Conservation (phyloP, 2,888 invertebrate species). For the Protula sp. region DNA sequence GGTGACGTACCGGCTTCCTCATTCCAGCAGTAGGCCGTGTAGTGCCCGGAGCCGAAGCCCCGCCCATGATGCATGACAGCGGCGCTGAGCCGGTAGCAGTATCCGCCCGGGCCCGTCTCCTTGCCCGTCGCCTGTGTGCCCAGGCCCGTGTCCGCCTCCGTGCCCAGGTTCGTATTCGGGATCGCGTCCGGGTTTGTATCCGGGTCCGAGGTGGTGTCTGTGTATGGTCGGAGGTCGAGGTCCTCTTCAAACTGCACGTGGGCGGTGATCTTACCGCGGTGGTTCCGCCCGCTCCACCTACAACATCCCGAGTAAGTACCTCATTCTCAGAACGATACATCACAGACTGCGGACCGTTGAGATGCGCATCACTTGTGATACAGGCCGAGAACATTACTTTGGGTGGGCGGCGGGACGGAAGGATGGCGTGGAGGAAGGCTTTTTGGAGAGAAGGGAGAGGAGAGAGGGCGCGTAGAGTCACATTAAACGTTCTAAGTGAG, state of each 20-base stretch:
- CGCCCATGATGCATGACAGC: slow-evolving; percentile 52
- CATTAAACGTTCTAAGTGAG: neutral
- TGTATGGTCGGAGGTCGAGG: slow-evolving; percentile 43
- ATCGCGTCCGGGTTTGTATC: too few relatives aligned
- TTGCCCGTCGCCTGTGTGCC: neutral
- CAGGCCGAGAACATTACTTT: too few relatives aligned
- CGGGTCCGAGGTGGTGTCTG: slow-evolving; percentile 14
- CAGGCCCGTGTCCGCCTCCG: slow-evolving; percentile 14
- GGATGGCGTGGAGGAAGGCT: neutral
- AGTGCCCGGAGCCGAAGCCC: slow-evolving; percentile 52
- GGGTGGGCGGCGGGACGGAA: too few relatives aligned
- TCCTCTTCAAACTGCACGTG: slow-evolving; percentile 45
- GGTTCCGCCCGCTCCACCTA: slow-evolving; percentile 48
- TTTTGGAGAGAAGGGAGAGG: neutral
- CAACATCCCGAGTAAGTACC: too few relatives aligned
- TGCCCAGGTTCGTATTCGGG: slow-evolving; percentile 9
- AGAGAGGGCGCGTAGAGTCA: neutral
- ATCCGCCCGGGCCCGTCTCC: neutral
- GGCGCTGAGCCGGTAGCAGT: slow-evolving; percentile 39
- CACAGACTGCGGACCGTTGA: neutral
- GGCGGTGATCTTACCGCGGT: slow-evolving; percentile 47
- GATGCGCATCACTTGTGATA: too few relatives aligned
- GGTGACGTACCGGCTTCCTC: slow-evolving; percentile 40
- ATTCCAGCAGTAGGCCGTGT: slow-evolving; percentile 50
- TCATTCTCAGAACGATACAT: too few relatives aligned